Percentiles rank a stretch among this genome's conserved stretches.
Evolutionary conservation across 2,113 vertebrate species (phyloP).

Genomic region (Cyanistes caeruleus): DNA sequence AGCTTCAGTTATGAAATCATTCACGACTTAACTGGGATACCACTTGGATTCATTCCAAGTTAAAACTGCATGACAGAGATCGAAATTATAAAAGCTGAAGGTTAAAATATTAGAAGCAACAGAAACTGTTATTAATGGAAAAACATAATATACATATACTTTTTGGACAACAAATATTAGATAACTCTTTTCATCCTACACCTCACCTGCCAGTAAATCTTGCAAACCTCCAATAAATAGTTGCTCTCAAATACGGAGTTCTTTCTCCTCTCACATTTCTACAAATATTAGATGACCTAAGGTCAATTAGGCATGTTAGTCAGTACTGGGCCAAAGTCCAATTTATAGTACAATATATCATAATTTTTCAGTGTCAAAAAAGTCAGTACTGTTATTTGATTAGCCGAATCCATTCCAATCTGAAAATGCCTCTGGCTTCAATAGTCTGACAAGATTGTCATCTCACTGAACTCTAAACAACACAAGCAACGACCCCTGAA

Average conservation of each 20-base stretch:
- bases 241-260: not conserved
- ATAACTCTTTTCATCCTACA: not conserved
- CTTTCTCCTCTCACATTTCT: not conserved
- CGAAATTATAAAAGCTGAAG: not conserved
- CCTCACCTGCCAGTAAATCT: not conserved
- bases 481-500: not conserved
- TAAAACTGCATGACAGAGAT: not conserved
- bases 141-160: not conserved
- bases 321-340: not conserved
- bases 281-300: constrained; percentile 9
- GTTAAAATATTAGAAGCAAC: not conserved
- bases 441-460: not conserved
- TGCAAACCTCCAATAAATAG: not conserved
- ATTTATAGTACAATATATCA: constrained; percentile 32
- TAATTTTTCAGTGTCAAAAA: constrained; percentile 51
- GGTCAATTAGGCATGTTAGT: not conserved
- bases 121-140: not conserved
- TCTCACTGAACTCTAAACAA: constrained; percentile 29
- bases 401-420: constrained; percentile 37
- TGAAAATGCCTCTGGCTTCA: constrained; percentile 32
- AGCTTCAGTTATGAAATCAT: not conserved
- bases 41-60: not conserved
- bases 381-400: constrained; percentile 31
- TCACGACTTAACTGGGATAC: not conserved
- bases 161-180: not conserved